Evolutionary conservation across 2,113 vertebrate genomes (phyloP).

Genomic region (Neogobius melanostomus): DNA sequence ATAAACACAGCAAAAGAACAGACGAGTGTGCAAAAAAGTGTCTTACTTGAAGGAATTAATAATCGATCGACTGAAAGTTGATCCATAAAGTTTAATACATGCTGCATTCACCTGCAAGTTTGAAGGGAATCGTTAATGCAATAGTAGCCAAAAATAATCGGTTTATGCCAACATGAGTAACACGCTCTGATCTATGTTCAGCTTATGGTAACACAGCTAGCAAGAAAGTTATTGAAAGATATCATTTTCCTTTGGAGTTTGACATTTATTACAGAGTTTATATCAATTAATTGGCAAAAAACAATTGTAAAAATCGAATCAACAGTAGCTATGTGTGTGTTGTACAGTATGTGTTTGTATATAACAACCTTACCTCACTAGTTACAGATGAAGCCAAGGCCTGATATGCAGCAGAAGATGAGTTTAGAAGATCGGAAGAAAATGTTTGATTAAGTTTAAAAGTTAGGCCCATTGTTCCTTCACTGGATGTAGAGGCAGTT

Average conservation of each 20-base stretch:
- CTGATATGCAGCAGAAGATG: conserved; percentile 4
- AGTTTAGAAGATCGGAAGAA: neutral
- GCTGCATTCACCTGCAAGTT: conserved; percentile 43
- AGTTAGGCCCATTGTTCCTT: conserved; percentile 29
- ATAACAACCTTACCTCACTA: conserved; percentile 29
- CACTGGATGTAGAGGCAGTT: neutral
- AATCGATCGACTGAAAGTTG: conserved; percentile 4
- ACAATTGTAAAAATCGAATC: too few relatives aligned
- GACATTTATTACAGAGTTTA: too few relatives aligned
- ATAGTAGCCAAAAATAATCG: neutral
- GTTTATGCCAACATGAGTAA: too few relatives aligned
- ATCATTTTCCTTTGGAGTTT: too few relatives aligned
- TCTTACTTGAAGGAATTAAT: conserved; percentile 2
- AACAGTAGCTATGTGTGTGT: too few relatives aligned
- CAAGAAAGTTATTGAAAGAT: too few relatives aligned
- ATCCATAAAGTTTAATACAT: neutral
- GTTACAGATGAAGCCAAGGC: conserved; percentile 21
- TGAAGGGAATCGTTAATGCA: conserved; percentile 19
- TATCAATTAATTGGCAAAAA: too few relatives aligned
- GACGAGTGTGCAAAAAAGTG: neutral
- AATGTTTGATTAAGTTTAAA: conserved; percentile 41
- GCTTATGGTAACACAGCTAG: too few relatives aligned
- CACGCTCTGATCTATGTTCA: neutral
- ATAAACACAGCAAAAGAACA: neutral
- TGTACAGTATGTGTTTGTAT: neutral